Percentiles rank a stretch among this genome's conserved stretches.
phyloP scores from a whole-genome alignment of 2,113 vertebrate genomes.

The Crotalus viridis region DNA sequence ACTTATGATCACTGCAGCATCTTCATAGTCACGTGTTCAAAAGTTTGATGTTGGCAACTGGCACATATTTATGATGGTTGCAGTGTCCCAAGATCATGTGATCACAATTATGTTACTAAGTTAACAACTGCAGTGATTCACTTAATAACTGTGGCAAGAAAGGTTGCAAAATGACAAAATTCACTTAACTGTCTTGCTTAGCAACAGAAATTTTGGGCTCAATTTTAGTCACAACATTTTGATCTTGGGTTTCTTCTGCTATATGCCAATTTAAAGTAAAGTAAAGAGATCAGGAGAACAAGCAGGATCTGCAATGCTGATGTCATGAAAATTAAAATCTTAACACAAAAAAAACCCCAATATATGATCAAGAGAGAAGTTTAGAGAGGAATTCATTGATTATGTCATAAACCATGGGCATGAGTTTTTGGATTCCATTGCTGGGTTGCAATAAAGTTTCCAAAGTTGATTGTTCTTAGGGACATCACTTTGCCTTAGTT shows the following conservation, averaged over 20 bases:
- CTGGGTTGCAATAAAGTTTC: neutral
- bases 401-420: neutral
- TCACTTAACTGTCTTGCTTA: neutral
- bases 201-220: neutral
- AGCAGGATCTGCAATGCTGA: neutral
- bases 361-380: neutral
- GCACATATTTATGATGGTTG: too few species aligned
- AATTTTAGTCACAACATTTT: neutral
- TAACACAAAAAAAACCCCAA: neutral
- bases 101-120: too few species aligned
- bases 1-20: too few species aligned
- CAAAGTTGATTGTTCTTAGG: neutral
- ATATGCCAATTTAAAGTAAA: neutral
- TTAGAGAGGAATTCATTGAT: neutral
- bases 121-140: too few species aligned
- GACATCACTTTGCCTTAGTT: neutral
- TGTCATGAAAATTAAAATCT: neutral
- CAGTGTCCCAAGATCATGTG: too few species aligned
- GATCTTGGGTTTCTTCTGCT: neutral
- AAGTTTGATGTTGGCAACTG: too few species aligned
- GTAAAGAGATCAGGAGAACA: neutral
- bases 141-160: too few species aligned
- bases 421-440: neutral
- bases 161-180: too few species aligned
- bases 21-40: too few species aligned